Percentiles rank a stretch among this genome's conserved stretches.
These are phyloP conservation scores for Heliconius charithonia DNA, from an alignment of 2,888 invertebrate species.

Conservation along the genomic window DNA sequence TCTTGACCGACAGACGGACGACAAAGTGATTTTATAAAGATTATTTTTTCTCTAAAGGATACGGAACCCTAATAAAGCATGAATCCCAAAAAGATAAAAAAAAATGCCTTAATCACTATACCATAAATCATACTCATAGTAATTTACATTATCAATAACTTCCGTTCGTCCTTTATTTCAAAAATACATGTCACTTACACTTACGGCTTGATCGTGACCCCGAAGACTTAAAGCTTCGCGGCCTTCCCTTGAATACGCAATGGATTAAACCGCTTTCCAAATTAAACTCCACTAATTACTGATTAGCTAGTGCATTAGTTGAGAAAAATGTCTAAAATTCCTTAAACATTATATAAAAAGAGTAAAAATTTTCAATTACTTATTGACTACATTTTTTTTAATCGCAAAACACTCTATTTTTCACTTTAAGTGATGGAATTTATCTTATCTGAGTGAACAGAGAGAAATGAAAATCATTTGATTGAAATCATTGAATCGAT, in stretches of 20 bases:
- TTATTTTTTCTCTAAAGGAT: no score
- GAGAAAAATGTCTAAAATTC: background rate
- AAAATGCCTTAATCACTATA: background rate
- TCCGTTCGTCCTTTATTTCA: constrained; percentile 5
- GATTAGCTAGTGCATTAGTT: background rate
- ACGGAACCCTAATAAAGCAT: background rate
- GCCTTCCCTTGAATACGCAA: constrained; percentile 42
- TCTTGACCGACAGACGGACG: no score
- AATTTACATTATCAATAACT: background rate
- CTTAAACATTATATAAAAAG: background rate
- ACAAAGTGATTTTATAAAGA: no score
- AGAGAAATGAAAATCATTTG: no score
- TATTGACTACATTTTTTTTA: no score
- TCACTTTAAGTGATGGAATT: no score
- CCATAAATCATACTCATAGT: background rate
- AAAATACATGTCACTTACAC: background rate
- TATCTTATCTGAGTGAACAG: no score
- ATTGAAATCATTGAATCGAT: no score
- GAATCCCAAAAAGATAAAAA: background rate
- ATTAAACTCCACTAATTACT: constrained; percentile 4
- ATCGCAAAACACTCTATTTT: no score
- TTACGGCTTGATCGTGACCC: constrained; percentile 33
- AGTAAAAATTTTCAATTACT: no score
- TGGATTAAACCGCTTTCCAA: constrained; percentile 24
- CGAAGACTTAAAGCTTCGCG: constrained; percentile 23